Evolutionary conservation across 2,888 invertebrate species (phyloP).

Genomic region (Dasysyrphus albostriatus): DNA sequence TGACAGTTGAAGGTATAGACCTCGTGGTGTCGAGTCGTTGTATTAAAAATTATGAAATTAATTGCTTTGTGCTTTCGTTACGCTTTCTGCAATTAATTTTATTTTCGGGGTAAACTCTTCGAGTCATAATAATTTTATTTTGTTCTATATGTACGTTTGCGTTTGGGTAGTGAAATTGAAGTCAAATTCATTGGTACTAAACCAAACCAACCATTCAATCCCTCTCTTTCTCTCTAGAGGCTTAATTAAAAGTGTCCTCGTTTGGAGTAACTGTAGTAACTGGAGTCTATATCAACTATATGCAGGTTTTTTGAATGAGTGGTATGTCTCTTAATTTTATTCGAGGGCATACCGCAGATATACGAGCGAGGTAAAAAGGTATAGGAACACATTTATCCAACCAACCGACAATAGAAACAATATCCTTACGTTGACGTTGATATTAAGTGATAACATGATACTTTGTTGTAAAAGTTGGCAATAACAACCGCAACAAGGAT

Average conservation of each 20-base stretch:
- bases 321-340: conserved; percentile 61
- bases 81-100: conserved; percentile 73
- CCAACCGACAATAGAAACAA: conserved; percentile 64
- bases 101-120: conserved; percentile 45
- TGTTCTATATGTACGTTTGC: not conserved
- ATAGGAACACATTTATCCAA: not conserved
- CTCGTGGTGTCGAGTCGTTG: not conserved
- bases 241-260: conserved; percentile 73
- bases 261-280: conserved; percentile 36
- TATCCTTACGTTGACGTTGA: conserved; percentile 72
- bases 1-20: conserved; percentile 19
- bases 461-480: conserved; percentile 68
- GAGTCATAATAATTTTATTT: conserved; percentile 24
- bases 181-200: not conserved
- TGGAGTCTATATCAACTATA: conserved; percentile 9
- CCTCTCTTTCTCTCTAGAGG: conserved; percentile 65
- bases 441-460: conserved; percentile 76
- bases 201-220: not conserved
- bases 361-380: conserved; percentile 9
- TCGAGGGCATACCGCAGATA: conserved; percentile 56
- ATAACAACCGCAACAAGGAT: conserved; percentile 34
- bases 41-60: conserved; percentile 69
- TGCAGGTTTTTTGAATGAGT: conserved; percentile 33
- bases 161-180: not conserved
- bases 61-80: conserved; percentile 72